Evolutionary conservation across 2,113 vertebrate species (phyloP).

Genomic region (Numida meleagris): DNA sequence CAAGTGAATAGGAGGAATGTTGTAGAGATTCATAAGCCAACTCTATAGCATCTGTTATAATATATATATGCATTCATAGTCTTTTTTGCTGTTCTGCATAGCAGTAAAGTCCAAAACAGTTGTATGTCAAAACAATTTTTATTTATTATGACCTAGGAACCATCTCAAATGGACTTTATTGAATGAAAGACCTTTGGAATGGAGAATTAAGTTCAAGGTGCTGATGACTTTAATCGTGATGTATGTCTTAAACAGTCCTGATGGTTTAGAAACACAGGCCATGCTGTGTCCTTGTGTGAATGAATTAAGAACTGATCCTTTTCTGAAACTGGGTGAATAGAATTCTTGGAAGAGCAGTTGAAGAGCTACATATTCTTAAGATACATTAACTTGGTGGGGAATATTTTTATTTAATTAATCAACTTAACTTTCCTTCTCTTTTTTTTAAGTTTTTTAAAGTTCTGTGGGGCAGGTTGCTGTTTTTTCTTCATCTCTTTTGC

Average conservation of each 20-base stretch:
- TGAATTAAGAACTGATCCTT: not conserved
- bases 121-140: not conserved
- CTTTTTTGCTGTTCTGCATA: not conserved
- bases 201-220: not conserved
- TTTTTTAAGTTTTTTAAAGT: not conserved
- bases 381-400: not conserved
- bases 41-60: not conserved
- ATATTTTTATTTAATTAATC: not conserved
- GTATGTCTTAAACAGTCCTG: not conserved
- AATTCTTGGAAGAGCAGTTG: not conserved
- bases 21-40: not conserved
- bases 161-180: not conserved
- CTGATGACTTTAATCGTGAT: not conserved
- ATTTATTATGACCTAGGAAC: not conserved
- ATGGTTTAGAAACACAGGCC: not conserved
- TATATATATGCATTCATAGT: not conserved
- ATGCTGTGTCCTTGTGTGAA: not conserved
- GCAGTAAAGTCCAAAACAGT: not conserved
- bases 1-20: not conserved
- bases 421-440: not conserved
- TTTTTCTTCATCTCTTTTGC: not conserved
- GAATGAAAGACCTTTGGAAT: not conserved
- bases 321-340: not conserved
- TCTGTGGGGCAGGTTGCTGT: fast-evolving
- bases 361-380: not conserved